These are phyloP conservation scores for Erythrocercus mccallii DNA, from an alignment of 2,113 vertebrate genomes.

Conservation along the genomic window DNA sequence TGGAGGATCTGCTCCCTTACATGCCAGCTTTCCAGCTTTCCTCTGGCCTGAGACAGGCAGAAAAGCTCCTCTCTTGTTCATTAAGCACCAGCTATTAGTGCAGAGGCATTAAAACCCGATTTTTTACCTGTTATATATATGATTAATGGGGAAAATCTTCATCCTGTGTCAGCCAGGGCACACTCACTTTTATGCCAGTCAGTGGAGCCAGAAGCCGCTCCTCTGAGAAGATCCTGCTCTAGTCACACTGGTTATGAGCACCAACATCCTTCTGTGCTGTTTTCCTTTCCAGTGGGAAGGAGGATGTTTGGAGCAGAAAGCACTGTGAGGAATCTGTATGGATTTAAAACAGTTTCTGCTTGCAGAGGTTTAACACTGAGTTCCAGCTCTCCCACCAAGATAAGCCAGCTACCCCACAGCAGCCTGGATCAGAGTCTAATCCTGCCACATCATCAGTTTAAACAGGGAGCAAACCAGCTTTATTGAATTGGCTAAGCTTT, in stretches of 20 bases:
- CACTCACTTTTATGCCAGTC: neutral
- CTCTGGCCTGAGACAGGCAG: neutral
- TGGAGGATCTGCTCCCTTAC: neutral
- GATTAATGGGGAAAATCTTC: neutral
- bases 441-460: constrained; percentile 9
- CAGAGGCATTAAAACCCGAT: neutral
- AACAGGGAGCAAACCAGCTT: neutral
- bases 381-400: constrained; percentile 29
- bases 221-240: neutral
- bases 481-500: constrained; percentile 17
- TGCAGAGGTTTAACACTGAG: neutral
- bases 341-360: neutral
- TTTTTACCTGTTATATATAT: neutral
- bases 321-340: neutral
- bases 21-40: neutral
- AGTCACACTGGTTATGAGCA: fast-evolving
- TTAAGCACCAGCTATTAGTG: neutral
- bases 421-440: constrained; percentile 31
- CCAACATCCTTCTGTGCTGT: neutral
- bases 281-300: neutral
- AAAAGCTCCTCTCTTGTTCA: neutral
- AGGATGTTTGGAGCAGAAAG: neutral
- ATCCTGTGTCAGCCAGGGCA: neutral
- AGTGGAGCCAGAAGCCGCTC: neutral
- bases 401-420: neutral